These are phyloP conservation scores for human (Homo sapiens) DNA, from an alignment of 2,113 vertebrate species.

Conservation along the genomic window DNA sequence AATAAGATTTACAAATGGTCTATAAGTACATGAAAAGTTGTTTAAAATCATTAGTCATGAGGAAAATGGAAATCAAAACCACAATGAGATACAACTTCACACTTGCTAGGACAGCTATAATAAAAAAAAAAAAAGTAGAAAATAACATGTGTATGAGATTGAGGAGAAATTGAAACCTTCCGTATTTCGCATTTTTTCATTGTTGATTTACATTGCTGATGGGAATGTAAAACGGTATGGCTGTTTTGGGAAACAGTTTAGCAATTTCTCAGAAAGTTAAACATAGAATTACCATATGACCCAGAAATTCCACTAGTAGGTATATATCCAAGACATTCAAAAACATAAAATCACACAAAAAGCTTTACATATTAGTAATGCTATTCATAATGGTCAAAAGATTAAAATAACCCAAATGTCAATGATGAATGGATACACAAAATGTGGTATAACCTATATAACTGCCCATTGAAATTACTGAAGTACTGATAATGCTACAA, in stretches of 20 bases:
- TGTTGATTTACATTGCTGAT: not conserved
- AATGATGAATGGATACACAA: not conserved
- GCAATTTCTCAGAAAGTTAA: not conserved
- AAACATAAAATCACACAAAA: not conserved
- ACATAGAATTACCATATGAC: not conserved
- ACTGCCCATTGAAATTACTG: not conserved
- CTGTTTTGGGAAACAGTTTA: not conserved
- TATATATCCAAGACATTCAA: not conserved
- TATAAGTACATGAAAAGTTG: not conserved
- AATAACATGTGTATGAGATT: not conserved
- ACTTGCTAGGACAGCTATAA: not conserved
- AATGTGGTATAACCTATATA: not conserved
- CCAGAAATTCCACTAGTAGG: not conserved
- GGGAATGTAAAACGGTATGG: not conserved
- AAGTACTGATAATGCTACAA: not conserved
- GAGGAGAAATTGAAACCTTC: not conserved
- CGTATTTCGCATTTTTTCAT: not conserved
- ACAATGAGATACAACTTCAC: not conserved
- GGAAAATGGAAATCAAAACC: not conserved
- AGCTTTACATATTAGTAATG: not conserved
- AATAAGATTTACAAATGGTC: not conserved
- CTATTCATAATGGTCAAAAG: not conserved
- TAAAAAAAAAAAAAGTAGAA: not conserved
- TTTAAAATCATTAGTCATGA: not conserved
- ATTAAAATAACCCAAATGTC: not conserved